These are phyloP conservation scores for Pollicipes pollicipes DNA, from an alignment of 1,140 invertebrate genomes.

Conservation along the genomic window DNA sequence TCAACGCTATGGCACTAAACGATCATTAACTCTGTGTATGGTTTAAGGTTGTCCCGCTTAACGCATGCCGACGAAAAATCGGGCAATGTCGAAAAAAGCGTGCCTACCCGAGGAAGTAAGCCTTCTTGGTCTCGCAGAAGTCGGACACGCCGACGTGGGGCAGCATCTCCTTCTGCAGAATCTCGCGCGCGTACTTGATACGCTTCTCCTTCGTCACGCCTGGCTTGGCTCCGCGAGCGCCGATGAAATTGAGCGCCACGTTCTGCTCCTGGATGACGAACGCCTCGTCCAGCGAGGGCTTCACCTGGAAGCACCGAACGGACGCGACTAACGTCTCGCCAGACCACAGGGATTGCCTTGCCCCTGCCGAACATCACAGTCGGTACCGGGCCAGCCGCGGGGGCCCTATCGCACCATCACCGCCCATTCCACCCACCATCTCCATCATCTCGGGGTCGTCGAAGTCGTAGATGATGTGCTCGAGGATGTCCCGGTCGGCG, in stretches of 20 bases:
- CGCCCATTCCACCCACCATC: constrained; percentile 44
- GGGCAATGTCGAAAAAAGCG: constrained; percentile 17
- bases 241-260: constrained; percentile 96
- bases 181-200: constrained; percentile 97
- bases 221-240: constrained; percentile 80
- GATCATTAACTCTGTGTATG: neutral
- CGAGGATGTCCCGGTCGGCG: constrained; percentile 92
- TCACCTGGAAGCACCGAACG: no score
- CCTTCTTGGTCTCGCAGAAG: constrained; percentile 98
- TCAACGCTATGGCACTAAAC: constrained; percentile 13
- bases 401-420: no score
- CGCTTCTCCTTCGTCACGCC: constrained; percentile 97
- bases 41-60: neutral
- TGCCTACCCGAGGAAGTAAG: constrained; percentile 81
- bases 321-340: no score
- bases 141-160: constrained; percentile 97
- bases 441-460: constrained; percentile 99
- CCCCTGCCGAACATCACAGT: no score
- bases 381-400: no score
- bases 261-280: constrained; percentile 99
- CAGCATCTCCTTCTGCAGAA: constrained; percentile 98
- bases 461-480: constrained; percentile 98
- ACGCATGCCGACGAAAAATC: constrained; percentile 12
- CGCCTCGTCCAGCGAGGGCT: constrained; percentile 95
- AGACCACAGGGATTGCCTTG: no score